Base-by-base conservation (phyloP, 2,113 vertebrate species). In the Mionectes macconnelli region DNA sequence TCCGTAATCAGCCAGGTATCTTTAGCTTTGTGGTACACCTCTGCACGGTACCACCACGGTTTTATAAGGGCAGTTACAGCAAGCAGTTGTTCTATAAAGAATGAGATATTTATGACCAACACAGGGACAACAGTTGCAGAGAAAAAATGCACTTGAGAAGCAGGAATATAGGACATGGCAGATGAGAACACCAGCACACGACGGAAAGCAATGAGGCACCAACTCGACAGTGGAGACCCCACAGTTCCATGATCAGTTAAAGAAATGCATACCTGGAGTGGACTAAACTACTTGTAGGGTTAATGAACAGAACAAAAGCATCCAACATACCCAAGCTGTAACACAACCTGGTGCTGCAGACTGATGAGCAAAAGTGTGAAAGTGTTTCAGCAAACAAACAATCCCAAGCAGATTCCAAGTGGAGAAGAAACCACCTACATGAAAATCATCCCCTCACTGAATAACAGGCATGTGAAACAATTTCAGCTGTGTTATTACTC, bases 161-260 rank as follows among this genome's bases (percentile, higher is more conserved):
- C 27, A 18, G 25, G 68, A 18, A 24, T 14, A 45, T 0, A 53
- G 24, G 20, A 39, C 9, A 5, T 3, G 16, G 14, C 17, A 14
- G 15, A 53, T 19, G 13, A 21, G 15, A 84, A 44, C 25, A 55
- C 18, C 39, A 60, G 45, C 21, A 45, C 11, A 39, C 35, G 12
- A 33, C 11, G 11, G 30, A 14, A 74, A 53, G 55, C 0, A 0
- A 30, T 1, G 7, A 30, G n/a, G 8, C 37, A 20, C n/a, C 55
- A 25, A 39, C 20, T 28, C 47, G 22, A 44, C 30, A 33, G 22
- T 21, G 31, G 21, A 49, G 20, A 70, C 4, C 3, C 14, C 40
- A 39, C 10, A 74, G 24, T 25, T 49, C 23, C 10, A 4, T 3
- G 5, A 35, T 15, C 16, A 12, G 22, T 33, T 17, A 20, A 30